Base-by-base conservation (phyloP, 1,140 invertebrate genomes). In the Mylabris phalerata region DNA sequence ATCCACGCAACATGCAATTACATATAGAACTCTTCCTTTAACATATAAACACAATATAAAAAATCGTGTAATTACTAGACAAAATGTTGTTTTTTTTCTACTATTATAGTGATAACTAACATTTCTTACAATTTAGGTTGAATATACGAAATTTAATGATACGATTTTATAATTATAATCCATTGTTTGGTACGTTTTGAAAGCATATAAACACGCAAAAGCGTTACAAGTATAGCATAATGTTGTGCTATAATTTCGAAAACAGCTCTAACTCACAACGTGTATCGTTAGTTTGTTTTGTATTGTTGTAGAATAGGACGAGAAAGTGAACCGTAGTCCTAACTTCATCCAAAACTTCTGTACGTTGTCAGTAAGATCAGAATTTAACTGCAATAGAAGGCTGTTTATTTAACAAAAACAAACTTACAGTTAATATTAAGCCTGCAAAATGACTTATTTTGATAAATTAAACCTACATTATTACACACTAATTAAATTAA, bases 341-440 rank as follows among this genome's bases (percentile, higher is more conserved):
- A 46, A 54, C 51, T 54, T 54, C 27, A 46, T 45, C 32, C 24
- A 44, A 54, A 46, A 42, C 4, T 32, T 54, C 43, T 25, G 25
- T 46, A 41, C 43, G 19, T 54, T 54, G 26, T 27, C 51, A 54
- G 46, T 32, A 42, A 44, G 51, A 54, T 54, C 51, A 54, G 19
- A 54, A 32, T 32, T 32, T 32, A 32, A 32, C 32, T 32, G 32
- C 4, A 32, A 5, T 32, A 32, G 32, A 32, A 32, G 7, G 3
- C 4, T 32, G 7, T 7, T 32, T 32, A 4, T 32, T 4, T 32
- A 5, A 32, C 7, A 32, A 3, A 32, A 32, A 4, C 4, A 32
- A 32, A 32, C 4, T 7, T 32, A 7, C 7, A 4, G 27, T 32
- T 32, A 7, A 32, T 4, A 32, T 4, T 7, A 32, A 32, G 4